Evolutionary conservation across 2,888 invertebrate species (phyloP), one percentile per base, ranked within the genome.

Genomic region (Limnephilus rhombicus): DNA sequence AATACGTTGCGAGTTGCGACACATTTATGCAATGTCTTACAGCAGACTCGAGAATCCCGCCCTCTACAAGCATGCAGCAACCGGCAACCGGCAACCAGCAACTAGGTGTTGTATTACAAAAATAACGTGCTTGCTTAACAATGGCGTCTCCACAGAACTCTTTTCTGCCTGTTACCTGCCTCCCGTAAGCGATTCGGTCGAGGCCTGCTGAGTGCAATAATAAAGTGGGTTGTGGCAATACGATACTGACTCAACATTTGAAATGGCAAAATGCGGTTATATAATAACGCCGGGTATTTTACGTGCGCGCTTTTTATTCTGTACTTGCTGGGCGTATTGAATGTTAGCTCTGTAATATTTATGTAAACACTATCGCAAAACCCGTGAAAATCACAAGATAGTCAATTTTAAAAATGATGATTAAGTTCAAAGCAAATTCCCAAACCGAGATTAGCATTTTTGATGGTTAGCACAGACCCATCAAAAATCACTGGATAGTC

Each of bases 11-110:
- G 24, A 68, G 68, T 68, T 68, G 68, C 68, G 68, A 68, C 68
- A 86, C 86, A 86, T 86, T 86, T 49, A 86, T 49, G 86, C 86
- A 86, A 86, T 45, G 29, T 86, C 86, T 86, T 86, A 34, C 83
- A n/a, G 86, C 86, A 29, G 86, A n/a, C 49, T n/a, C 37, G 37
- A 83, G 83, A 24, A 41, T 83, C 83, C 82, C 82, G 82, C 82
- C 82, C 82, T 85, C n/a, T 3, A 24, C 68, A 68, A 68, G 68
- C 68, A 68, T 9, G 9, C 68, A 4, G 68, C 68, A 68, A 68
- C 68, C 68, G 53, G 53, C 53, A 53, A 53, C 24, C 7, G 68
- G 68, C 68, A 18, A 18, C 53, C 53, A 18, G 53, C 53, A 53
- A n/a, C 41, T 37, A 41, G 86, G 49, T 49, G 86, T 45, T 86